phyloP scores from a whole-genome alignment of 2,888 invertebrate species.

The Scotopteryx bipunctaria region DNA sequence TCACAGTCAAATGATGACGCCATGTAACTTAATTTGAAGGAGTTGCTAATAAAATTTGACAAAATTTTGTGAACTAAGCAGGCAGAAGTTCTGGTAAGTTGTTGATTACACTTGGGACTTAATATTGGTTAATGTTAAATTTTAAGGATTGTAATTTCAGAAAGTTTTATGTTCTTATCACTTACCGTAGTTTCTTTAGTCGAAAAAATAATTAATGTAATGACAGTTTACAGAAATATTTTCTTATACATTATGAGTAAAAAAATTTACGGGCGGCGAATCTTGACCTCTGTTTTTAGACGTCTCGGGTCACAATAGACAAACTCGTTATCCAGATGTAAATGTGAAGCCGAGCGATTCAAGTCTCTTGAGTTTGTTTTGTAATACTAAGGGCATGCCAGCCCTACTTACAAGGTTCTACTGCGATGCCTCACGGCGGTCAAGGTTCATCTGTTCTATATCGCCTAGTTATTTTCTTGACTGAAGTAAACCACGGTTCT shows the following conservation, averaged over 20 bases:
- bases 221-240: neutral
- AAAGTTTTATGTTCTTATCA: conserved; percentile 2
- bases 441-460: neutral
- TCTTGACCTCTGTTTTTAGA: too few species aligned
- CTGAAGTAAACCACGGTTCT: neutral
- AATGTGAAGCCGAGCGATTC: too few species aligned
- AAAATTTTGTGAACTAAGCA: conserved; percentile 38
- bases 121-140: conserved; percentile 16
- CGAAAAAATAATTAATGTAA: neutral
- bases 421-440: neutral
- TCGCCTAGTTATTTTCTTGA: conserved; percentile 1
- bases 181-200: conserved; percentile 7
- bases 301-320: too few species aligned
- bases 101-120: conserved; percentile 24
- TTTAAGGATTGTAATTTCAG: conserved; percentile 30
- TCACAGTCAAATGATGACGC: conserved; percentile 3
- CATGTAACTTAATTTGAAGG: conserved; percentile 4
- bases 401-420: too few species aligned
- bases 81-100: conserved; percentile 62
- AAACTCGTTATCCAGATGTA: too few species aligned
- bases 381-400: too few species aligned
- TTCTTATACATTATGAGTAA: too few species aligned
- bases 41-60: conserved; percentile 8
- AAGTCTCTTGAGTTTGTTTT: neutral
- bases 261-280: too few species aligned